Conservation (phyloP, 2,888 invertebrate species). For the Aleiodes leptofemur region DNA sequence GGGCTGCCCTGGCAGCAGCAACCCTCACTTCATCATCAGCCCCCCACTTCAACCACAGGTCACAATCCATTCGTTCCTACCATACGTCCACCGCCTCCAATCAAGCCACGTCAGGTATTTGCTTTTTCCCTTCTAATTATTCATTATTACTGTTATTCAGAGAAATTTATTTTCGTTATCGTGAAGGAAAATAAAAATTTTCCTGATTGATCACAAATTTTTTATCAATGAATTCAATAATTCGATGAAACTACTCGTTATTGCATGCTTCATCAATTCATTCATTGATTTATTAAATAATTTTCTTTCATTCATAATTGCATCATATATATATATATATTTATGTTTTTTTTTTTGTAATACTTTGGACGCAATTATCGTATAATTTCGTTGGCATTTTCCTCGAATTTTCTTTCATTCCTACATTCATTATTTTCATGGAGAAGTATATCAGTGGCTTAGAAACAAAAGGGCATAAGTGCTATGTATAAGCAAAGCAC, state of each 20-base stretch:
- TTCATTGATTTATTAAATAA: constrained; percentile 9
- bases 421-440: constrained; percentile 53
- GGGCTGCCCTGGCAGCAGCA: constrained; percentile 75
- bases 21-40: constrained; percentile 74
- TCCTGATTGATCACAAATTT: background rate
- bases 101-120: constrained; percentile 74
- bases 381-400: constrained; percentile 2
- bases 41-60: constrained; percentile 67
- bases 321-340: background rate
- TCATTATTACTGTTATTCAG: constrained; percentile 1
- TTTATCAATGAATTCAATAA: background rate
- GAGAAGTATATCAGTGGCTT: too few species aligned
- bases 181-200: background rate
- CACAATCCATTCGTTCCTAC: constrained; percentile 62
- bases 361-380: constrained; percentile 21
- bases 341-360: background rate
- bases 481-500: too few species aligned
- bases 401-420: background rate
- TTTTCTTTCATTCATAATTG: constrained; percentile 8
- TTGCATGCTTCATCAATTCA: background rate
- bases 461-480: too few species aligned
- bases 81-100: constrained; percentile 71
- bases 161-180: background rate
- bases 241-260: background rate
- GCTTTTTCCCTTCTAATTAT: constrained; percentile 16